A percentile compares a stretch with the other conserved stretches of the same genome.
phyloP scores from a whole-genome alignment of 2,113 vertebrate species.

The Bettongia penicillata region DNA sequence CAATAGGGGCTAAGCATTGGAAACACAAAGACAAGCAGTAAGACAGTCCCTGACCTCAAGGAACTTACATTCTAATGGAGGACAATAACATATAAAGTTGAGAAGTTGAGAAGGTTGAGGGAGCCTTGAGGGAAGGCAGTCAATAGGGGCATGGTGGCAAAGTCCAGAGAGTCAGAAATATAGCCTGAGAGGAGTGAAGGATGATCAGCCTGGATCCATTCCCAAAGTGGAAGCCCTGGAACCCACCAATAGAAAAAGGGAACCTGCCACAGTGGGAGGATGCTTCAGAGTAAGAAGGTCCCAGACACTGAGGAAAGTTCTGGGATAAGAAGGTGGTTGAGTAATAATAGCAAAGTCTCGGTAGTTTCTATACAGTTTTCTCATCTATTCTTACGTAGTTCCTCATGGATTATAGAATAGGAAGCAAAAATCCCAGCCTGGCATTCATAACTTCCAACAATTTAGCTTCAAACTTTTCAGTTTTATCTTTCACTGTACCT shows the following conservation, averaged over 20 bases:
- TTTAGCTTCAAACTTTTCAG: neutral
- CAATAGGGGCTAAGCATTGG: neutral
- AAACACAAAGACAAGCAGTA: neutral
- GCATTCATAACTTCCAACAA: neutral
- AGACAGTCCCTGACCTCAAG: neutral
- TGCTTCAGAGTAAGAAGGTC: neutral
- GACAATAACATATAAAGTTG: neutral
- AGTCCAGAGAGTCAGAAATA: neutral
- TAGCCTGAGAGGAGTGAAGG: neutral
- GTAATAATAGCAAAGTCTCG: neutral
- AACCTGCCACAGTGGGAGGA: neutral
- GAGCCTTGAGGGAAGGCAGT: neutral
- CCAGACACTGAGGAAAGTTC: neutral
- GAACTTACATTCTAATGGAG: neutral
- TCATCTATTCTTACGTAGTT: neutral
- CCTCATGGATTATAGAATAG: neutral
- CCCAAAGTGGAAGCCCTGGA: neutral
- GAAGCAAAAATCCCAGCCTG: neutral
- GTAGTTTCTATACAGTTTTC: neutral
- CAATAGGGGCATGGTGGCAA: neutral
- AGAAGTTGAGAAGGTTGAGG: neutral
- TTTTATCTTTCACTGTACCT: neutral
- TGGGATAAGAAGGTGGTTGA: neutral
- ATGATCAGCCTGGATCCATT: neutral
- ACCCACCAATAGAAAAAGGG: neutral